A percentile compares a stretch with the other conserved stretches of the same genome.
Evolutionary conservation across 2,888 invertebrate genomes (phyloP).

Genomic region (Latheticus oryzae): DNA sequence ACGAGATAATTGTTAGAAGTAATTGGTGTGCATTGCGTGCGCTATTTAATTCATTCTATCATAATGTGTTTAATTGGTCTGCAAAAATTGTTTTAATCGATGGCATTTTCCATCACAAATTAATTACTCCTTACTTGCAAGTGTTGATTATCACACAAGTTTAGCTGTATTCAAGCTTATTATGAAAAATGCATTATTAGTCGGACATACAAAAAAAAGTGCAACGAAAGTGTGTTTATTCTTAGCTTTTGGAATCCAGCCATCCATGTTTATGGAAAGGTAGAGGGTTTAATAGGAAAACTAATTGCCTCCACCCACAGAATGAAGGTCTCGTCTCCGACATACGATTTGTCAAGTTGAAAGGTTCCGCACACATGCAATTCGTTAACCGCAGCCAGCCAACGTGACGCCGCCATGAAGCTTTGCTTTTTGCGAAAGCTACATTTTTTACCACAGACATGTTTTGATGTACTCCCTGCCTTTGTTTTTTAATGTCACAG

Average conservation of each 20-base stretch:
- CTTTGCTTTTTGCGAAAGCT: slow-evolving; percentile 61
- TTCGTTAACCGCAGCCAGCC: slow-evolving; percentile 65
- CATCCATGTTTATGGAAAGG: slow-evolving; percentile 47
- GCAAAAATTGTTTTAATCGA: slow-evolving; percentile 4
- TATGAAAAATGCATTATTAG: background rate
- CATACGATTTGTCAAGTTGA: slow-evolving; percentile 66
- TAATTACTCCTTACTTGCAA: background rate
- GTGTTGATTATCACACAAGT: slow-evolving; percentile 1
- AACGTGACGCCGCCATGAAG: slow-evolving; percentile 64
- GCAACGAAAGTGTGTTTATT: slow-evolving; percentile 37
- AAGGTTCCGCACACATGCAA: slow-evolving; percentile 67
- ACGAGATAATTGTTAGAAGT: slow-evolving; percentile 6
- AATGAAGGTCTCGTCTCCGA: slow-evolving; percentile 56
- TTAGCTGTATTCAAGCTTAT: slow-evolving; percentile 8
- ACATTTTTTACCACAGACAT: slow-evolving; percentile 63
- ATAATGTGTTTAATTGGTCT: background rate
- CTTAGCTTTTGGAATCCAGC: slow-evolving; percentile 43
- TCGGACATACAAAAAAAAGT: background rate
- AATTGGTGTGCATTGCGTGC: slow-evolving; percentile 16
- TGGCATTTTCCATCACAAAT: background rate
- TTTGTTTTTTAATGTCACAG: slow-evolving; percentile 63
- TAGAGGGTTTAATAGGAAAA: slow-evolving; percentile 53
- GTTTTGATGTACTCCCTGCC: slow-evolving; percentile 63
- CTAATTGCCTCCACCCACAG: slow-evolving; percentile 61
- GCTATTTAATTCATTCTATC: slow-evolving; percentile 4